A percentile compares a stretch with the other conserved stretches of the same genome.
Conservation (phyloP, 37 sponge, comb jelly and placozoan genomes). For the Agelas oroides region DNA sequence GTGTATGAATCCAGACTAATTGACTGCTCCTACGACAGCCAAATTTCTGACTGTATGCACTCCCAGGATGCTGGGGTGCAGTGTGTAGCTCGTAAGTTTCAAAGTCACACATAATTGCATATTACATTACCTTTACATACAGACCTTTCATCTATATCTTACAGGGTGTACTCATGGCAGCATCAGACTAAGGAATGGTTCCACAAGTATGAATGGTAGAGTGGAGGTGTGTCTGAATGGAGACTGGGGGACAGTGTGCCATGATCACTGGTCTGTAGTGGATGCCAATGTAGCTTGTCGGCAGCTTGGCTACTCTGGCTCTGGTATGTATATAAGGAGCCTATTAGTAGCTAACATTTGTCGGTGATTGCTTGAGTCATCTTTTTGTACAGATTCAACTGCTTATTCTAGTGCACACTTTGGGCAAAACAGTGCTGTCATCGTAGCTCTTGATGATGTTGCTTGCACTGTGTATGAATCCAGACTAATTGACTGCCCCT, state of each 20-base stretch:
- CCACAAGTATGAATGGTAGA: conserved; percentile 7
- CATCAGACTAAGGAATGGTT: conserved; percentile 4
- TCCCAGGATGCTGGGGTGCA: background rate
- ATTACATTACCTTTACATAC: too few relatives aligned
- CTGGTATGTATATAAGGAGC: background rate
- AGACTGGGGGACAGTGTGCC: conserved; percentile 32
- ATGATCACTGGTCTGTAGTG: background rate
- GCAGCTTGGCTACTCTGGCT: background rate
- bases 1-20: background rate
- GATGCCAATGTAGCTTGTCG: conserved; percentile 19
- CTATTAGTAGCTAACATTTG: too few relatives aligned
- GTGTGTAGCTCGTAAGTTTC: background rate
- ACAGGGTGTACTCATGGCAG: conserved; percentile 21
- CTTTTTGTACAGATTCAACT: too few relatives aligned
- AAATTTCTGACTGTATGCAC: background rate
- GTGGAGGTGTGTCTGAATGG: conserved; percentile 40
- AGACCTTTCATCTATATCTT: background rate
- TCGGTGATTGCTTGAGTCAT: too few relatives aligned
- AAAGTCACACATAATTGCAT: background rate
- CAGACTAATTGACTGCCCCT: background rate
- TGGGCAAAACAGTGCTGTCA: background rate
- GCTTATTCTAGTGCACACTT: too few relatives aligned
- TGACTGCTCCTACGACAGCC: background rate
- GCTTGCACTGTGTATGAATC: background rate
- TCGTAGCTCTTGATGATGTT: conserved; percentile 5